A percentile compares a stretch with the other conserved stretches of the same genome.
Conservation (phyloP, 2,797 vertebrate genomes). For the Esox masquinongy region DNA sequence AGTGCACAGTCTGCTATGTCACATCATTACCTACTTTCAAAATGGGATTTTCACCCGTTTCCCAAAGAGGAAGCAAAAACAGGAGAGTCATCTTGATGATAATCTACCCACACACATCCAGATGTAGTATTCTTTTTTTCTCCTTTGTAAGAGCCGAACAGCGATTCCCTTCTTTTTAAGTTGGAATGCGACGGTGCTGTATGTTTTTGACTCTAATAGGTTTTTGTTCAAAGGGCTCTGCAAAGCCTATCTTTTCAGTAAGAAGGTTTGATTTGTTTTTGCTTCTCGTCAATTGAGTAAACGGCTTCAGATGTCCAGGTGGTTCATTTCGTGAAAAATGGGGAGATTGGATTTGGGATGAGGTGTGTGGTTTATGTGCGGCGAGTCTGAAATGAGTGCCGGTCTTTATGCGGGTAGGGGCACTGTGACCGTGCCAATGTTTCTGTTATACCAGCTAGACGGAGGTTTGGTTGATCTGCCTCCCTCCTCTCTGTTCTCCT, state of each 20-base stretch:
- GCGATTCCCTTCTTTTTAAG: neutral
- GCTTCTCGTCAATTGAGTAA: conserved; percentile 3
- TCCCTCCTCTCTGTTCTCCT: conserved; percentile 12
- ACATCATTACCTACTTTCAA: neutral
- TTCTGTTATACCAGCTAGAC: neutral
- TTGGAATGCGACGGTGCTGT: neutral
- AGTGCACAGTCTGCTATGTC: neutral
- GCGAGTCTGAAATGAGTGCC: neutral
- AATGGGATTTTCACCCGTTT: neutral
- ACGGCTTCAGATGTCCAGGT: neutral
- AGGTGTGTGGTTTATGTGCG: neutral
- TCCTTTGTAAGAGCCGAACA: neutral
- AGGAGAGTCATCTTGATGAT: neutral
- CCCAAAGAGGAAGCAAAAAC: neutral
- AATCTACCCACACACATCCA: neutral
- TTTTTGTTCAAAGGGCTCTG: neutral
- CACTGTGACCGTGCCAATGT: neutral
- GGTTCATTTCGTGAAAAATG: conserved; percentile 12
- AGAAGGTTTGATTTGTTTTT: neutral
- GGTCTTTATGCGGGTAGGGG: neutral
- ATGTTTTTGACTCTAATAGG: neutral
- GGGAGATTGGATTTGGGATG: neutral
- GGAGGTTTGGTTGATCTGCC: neutral
- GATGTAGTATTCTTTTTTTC: neutral
- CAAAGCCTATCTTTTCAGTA: neutral